phyloP scores from a whole-genome alignment of 2,113 vertebrate genomes.

The Sturnus vulgaris region DNA sequence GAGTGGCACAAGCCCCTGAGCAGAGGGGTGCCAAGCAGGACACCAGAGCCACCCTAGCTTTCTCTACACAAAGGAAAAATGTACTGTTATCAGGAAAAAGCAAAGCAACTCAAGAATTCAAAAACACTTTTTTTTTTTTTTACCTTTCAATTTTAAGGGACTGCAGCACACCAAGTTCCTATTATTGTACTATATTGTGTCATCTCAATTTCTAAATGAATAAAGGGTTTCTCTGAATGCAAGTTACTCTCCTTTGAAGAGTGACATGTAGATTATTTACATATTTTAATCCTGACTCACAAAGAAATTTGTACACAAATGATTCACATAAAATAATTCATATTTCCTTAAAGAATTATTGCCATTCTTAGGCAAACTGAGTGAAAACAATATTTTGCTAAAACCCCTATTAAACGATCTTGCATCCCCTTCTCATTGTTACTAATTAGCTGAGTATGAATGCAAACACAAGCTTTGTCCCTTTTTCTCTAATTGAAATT shows the following conservation, averaged over 20 bases:
- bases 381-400: slow-evolving; percentile 50
- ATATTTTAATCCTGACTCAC: not conserved
- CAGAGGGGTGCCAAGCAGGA: not conserved
- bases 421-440: not conserved
- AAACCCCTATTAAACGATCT: slow-evolving; percentile 40
- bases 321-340: not conserved
- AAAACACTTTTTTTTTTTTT: not conserved
- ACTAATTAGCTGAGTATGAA: slow-evolving; percentile 45
- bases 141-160: not conserved
- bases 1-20: not conserved
- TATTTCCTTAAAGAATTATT: slow-evolving; percentile 36
- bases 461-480: slow-evolving; percentile 48
- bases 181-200: not conserved
- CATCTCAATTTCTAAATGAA: not conserved
- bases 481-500: slow-evolving; percentile 59
- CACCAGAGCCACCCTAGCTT: not conserved
- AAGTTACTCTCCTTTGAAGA: not conserved
- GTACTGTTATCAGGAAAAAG: not conserved
- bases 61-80: not conserved
- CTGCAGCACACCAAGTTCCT: not conserved
- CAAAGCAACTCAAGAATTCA: not conserved
- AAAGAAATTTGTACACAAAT: not conserved
- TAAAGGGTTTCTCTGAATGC: not conserved
- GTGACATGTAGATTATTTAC: not conserved
- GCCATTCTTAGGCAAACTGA: not conserved